Evolutionary conservation across 2,113 vertebrate genomes (phyloP).

Genomic region (Prunella himalayana): DNA sequence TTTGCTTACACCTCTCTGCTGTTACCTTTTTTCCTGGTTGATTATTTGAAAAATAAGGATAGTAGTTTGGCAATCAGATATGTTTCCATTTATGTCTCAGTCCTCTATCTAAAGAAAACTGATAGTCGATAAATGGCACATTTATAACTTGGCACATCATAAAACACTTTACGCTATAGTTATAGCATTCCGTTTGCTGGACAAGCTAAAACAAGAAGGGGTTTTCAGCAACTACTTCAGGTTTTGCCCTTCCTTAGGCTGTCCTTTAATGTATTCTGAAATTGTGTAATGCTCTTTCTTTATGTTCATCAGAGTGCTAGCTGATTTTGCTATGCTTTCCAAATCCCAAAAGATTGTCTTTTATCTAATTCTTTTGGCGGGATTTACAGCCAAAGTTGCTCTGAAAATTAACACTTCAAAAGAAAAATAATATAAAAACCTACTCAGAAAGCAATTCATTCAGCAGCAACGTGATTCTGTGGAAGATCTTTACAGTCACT

Average conservation of each 20-base stretch:
- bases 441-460: not conserved
- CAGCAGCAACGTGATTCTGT: not conserved
- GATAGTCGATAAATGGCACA: not conserved
- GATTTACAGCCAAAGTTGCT: not conserved
- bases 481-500: not conserved
- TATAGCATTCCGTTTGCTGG: not conserved
- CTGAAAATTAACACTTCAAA: not conserved
- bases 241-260: not conserved
- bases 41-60: not conserved
- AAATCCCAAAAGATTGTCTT: not conserved
- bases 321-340: not conserved
- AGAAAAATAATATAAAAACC: not conserved
- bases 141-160: not conserved
- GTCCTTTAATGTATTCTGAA: not conserved
- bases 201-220: not conserved
- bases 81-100: not conserved
- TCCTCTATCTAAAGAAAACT: not conserved
- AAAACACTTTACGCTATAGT: not conserved
- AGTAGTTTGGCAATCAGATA: not conserved
- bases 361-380: not conserved
- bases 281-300: not conserved
- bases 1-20: not conserved
- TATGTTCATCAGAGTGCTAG: not conserved
- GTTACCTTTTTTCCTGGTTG: not conserved
- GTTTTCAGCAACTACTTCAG: not conserved